These are phyloP conservation scores for Orbicella faveolata DNA, from an alignment of 64 coral and sea anemone species.

Conservation along the genomic window DNA sequence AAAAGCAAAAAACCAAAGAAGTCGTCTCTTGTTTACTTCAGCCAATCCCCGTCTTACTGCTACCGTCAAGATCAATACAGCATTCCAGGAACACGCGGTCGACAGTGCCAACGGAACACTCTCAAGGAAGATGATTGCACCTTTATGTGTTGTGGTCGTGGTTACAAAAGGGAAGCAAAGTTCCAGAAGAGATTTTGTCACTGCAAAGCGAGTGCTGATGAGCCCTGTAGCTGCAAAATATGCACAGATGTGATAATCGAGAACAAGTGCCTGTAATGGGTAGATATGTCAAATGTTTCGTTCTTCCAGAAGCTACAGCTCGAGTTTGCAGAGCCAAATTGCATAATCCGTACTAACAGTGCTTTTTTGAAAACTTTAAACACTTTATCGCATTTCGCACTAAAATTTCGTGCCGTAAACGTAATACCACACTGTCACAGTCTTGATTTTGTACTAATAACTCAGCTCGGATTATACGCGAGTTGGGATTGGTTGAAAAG, in stretches of 20 bases:
- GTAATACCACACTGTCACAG: no score
- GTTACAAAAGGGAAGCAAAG: neutral
- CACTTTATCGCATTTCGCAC: no score
- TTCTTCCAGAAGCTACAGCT: no score
- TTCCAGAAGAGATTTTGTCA: conserved; percentile 1
- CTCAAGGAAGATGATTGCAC: conserved; percentile 13
- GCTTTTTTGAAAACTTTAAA: no score
- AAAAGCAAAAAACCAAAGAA: neutral
- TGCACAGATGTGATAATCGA: conserved; percentile 25
- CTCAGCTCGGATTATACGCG: no score
- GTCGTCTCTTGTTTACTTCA: neutral
- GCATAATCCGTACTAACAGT: no score
- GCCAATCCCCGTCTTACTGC: neutral
- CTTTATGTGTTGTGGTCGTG: conserved; percentile 30
- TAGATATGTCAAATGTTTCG: no score
- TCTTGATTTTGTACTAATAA: no score
- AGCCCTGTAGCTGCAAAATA: conserved; percentile 26
- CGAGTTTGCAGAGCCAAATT: no score
- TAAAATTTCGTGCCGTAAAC: no score
- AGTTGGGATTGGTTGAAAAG: no score
- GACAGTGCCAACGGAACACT: conserved; percentile 15
- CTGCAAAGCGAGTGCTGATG: neutral
- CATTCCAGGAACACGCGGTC: conserved; percentile 19
- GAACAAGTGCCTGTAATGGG: conserved; percentile 5
- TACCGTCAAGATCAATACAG: conserved; percentile 18